Conservation (phyloP, 2,797 vertebrate species). For the Pangasius krempfi region DNA sequence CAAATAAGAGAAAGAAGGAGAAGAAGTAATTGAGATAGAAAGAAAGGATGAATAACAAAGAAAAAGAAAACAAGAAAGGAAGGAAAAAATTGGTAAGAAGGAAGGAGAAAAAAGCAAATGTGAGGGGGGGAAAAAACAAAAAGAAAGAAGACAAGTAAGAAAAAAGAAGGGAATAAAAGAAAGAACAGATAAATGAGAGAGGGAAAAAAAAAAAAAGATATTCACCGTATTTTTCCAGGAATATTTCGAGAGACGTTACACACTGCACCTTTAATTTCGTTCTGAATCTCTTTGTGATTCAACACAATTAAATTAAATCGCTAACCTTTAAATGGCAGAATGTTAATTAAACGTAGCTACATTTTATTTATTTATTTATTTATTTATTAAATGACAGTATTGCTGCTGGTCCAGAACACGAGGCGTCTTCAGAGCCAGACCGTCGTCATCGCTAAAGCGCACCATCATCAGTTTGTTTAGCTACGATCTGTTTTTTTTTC, state of each 20-base stretch:
- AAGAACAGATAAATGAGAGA: not conserved
- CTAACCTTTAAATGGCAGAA: not conserved
- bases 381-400: not conserved
- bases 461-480: not conserved
- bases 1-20: not conserved
- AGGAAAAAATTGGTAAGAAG: not conserved
- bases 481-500: not conserved
- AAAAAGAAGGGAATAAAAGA: not conserved
- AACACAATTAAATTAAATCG: not conserved
- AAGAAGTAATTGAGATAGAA: not conserved
- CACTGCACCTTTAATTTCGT: not conserved
- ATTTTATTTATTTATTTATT: too few relatives aligned
- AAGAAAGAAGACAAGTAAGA: not conserved
- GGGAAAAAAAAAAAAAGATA: not conserved
- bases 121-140: not conserved
- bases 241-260: not conserved
- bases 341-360: not conserved
- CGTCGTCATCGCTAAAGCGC: not conserved
- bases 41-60: not conserved
- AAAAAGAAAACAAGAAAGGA: not conserved
- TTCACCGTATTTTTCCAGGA: not conserved
- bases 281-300: not conserved
- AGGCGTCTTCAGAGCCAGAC: not conserved
- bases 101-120: not conserved
- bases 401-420: not conserved